Conservation (phyloP, 2,113 vertebrate genomes). For the Clarias gariepinus region DNA sequence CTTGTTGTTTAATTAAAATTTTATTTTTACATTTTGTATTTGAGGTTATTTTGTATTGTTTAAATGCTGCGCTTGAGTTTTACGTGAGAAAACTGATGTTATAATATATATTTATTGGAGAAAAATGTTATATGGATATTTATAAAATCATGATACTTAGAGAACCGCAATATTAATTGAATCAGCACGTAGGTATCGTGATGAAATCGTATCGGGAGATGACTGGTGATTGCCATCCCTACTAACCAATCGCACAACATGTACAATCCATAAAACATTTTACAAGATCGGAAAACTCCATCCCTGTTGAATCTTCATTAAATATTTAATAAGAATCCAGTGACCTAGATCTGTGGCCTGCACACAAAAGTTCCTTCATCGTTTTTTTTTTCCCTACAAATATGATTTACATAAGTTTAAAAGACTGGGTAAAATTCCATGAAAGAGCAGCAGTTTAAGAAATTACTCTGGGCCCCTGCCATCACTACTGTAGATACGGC, state of each 20-base stretch:
- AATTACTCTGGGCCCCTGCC: slow-evolving; percentile 52
- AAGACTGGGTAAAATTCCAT: slow-evolving; percentile 21
- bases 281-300: background rate
- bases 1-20: too few relatives aligned
- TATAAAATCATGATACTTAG: too few relatives aligned
- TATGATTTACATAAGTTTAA: slow-evolving; percentile 17
- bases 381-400: slow-evolving; percentile 23
- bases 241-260: background rate
- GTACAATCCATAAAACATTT: slow-evolving; percentile 31
- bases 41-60: too few relatives aligned
- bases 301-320: background rate
- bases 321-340: slow-evolving; percentile 32
- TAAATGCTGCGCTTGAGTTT: too few relatives aligned
- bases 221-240: background rate
- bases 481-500: slow-evolving; percentile 50
- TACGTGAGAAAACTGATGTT: too few relatives aligned
- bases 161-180: too few relatives aligned
- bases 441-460: slow-evolving; percentile 57
- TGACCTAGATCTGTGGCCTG: slow-evolving; percentile 30
- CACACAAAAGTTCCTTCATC: slow-evolving; percentile 43
- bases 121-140: too few relatives aligned
- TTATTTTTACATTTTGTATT: too few relatives aligned
- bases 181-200: too few relatives aligned
- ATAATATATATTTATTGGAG: too few relatives aligned
- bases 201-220: too few relatives aligned